Evolutionary conservation across 2,888 invertebrate genomes (phyloP).

Genomic region (Nomada ruficornis): DNA sequence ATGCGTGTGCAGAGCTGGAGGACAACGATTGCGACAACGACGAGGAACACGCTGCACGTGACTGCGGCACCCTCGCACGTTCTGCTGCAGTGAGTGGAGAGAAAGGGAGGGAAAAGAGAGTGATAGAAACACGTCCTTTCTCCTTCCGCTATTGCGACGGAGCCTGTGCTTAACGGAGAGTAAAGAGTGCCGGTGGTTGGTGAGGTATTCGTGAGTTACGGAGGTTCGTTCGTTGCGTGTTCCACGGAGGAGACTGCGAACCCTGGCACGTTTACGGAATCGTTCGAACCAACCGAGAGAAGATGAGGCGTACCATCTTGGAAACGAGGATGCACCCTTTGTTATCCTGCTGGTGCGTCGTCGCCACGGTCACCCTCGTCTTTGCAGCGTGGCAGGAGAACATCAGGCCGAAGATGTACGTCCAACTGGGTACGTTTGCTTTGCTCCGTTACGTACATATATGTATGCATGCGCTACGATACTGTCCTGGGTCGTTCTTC

Average conservation of each 20-base stretch:
- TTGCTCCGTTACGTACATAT: no score
- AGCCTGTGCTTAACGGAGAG: constrained; percentile 42
- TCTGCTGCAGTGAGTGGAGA: constrained; percentile 67
- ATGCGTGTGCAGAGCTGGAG: constrained; percentile 66
- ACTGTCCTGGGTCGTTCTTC: neutral
- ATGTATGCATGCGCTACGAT: neutral
- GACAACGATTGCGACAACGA: constrained; percentile 64
- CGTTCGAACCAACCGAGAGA: constrained; percentile 59
- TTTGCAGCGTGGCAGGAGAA: constrained; percentile 95
- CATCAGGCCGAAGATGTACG: constrained; percentile 96
- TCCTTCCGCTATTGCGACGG: constrained; percentile 38
- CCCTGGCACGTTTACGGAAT: constrained; percentile 65
- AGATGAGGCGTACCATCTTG: constrained; percentile 68
- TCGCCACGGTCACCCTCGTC: constrained; percentile 80
- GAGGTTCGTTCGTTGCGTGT: constrained; percentile 36
- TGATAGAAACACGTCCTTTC: constrained; percentile 61
- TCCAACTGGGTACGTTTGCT: constrained; percentile 92
- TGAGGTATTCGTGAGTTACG: constrained; percentile 56
- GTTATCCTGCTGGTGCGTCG: constrained; percentile 85
- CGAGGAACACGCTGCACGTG: constrained; percentile 66
- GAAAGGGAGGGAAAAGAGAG: constrained; percentile 58
- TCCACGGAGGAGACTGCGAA: constrained; percentile 52
- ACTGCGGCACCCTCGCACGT: constrained; percentile 65
- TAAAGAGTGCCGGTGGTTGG: constrained; percentile 58
- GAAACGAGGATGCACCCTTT: constrained; percentile 66